Evolutionary conservation across 2,888 invertebrate species (phyloP).

Genomic region (Zygogramma bicolorata): DNA sequence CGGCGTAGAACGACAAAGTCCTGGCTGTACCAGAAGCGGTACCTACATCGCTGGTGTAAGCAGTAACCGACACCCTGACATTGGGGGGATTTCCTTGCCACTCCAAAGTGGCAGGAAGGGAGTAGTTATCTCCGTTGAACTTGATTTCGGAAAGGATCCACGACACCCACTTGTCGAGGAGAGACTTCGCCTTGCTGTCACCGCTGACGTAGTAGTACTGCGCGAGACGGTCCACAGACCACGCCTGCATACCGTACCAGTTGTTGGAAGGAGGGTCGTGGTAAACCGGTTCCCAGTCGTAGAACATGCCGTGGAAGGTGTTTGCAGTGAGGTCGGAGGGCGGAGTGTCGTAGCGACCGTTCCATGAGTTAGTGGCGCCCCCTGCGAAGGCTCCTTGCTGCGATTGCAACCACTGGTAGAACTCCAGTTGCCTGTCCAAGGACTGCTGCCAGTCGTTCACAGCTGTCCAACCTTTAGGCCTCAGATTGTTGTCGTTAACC

Average conservation of each 20-base stretch:
- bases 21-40: conserved; percentile 50
- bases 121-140: conserved; percentile 39
- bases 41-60: conserved; percentile 47
- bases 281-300: conserved; percentile 54
- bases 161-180: conserved; percentile 49
- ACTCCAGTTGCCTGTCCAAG: conserved; percentile 48
- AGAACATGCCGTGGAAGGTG: conserved; percentile 52
- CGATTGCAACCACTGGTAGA: conserved; percentile 50
- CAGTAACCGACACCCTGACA: conserved; percentile 43
- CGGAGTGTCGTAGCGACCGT: conserved; percentile 51
- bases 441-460: conserved; percentile 49
- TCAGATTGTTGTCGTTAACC: conserved; percentile 40
- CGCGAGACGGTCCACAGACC: conserved; percentile 51
- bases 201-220: conserved; percentile 52
- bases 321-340: conserved; percentile 40
- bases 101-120: conserved; percentile 45
- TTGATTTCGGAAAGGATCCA: conserved; percentile 46
- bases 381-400: conserved; percentile 52
- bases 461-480: conserved; percentile 48
- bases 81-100: conserved; percentile 51
- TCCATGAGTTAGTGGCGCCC: conserved; percentile 53
- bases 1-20: conserved; percentile 51
- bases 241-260: conserved; percentile 54
- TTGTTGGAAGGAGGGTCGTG: conserved; percentile 54
- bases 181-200: conserved; percentile 40